Base-by-base conservation (phyloP, 2,797 vertebrate species). In the Neopelma chrysocephalum region DNA sequence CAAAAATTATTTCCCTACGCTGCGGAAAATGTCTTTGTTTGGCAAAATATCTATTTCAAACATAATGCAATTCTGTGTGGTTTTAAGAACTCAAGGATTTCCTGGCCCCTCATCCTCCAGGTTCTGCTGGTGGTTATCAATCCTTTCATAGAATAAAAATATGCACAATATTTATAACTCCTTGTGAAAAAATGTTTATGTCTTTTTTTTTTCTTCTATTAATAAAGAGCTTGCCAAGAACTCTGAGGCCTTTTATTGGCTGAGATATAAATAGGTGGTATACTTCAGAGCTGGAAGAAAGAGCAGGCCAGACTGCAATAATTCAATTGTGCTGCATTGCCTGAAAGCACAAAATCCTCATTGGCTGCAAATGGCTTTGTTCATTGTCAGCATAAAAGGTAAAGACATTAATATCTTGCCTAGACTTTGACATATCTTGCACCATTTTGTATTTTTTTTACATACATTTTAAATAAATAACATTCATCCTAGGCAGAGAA, bases 91-190 rank as follows among this genome's bases (percentile, higher is more conserved):
- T 69, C 40, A 43, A 61, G 50, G 43, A 36, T 29, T 88, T 57
- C 53, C 45, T 2, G 0, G 13, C 8, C 8, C 19, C 12, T 0
- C 0, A 12, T 15, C 1, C 2, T 11, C 18, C 10, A 15, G 12
- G 20, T 57, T 70, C 51, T 71, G n/a, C 20, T 73, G 51, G 50
- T 65, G 45, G 17, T 50, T n/a, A 73, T 68, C 17, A 18, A 79
- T 22, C 20, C 26, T 71, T 82, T 58, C 72, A 45, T 0, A 69
- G 36, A 38, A 89, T 18, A 54, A 50, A 88, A 79, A 75, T 36
- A 51, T 0, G 3, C 6, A 54, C 1, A 65, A 36, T 54, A 60
- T 16, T 45, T 38, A 2, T 43, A 76, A 51, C 7, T 65, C 23
- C 31, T 56, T 70, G 25, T 47, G 16, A 66, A 88, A 54, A 64